These are phyloP conservation scores for Tetragnatha versicolor DNA, from an alignment of 1,140 invertebrate species.

Conservation along the genomic window DNA sequence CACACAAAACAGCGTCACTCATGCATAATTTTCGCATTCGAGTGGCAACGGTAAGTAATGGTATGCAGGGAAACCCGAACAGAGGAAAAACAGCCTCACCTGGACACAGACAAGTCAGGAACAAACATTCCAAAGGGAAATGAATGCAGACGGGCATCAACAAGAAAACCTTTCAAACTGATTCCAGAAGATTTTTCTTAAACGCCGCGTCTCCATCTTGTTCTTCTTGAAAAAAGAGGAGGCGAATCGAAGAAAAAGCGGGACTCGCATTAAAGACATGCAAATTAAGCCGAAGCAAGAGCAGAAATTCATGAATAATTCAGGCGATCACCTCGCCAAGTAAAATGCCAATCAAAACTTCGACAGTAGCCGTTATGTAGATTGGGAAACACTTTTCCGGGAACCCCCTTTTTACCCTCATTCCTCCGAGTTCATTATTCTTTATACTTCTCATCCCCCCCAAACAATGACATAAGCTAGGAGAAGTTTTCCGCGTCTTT, in stretches of 20 bases:
- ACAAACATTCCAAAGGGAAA: constrained; percentile 10
- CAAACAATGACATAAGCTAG: background rate
- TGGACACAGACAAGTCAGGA: background rate
- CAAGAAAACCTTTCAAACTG: constrained; percentile 39
- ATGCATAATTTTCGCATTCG: background rate
- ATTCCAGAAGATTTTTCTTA: constrained; percentile 19
- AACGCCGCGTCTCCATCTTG: constrained; percentile 22
- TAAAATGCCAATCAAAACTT: constrained; percentile 48
- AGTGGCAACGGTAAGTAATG: background rate
- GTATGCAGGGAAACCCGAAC: background rate
- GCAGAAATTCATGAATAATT: constrained; percentile 43
- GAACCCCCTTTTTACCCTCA: background rate
- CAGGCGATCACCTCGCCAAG: constrained; percentile 30
- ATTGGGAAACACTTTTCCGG: background rate
- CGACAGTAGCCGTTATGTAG: constrained; percentile 18
- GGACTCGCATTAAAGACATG: constrained; percentile 36
- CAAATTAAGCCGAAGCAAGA: constrained; percentile 29
- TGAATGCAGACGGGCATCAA: constrained; percentile 7
- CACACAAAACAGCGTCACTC: too few relatives aligned
- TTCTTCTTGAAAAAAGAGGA: too few relatives aligned
- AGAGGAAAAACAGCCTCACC: background rate
- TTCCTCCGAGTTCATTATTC: background rate
- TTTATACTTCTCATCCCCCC: background rate
- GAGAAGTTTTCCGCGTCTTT: too few relatives aligned
- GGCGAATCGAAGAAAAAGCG: background rate